phyloP scores from a whole-genome alignment of 2,888 invertebrate species.

The Entomobrya proxima region DNA sequence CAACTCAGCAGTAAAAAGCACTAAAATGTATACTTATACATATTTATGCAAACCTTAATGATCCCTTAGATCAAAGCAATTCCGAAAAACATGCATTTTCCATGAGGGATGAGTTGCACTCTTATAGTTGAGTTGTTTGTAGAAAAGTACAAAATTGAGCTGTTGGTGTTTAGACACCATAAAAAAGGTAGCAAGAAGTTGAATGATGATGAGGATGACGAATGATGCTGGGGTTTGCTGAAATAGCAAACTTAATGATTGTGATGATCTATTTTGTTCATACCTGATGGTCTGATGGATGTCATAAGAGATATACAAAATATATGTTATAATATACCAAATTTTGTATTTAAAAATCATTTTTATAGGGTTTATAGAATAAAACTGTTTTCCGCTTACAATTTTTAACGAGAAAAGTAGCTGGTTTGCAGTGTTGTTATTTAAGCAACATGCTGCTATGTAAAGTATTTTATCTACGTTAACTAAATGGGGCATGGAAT shows the following conservation, averaged over 20 bases:
- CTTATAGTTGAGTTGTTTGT: constrained; percentile 27
- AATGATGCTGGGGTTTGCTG: constrained; percentile 11
- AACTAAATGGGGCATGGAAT: constrained; percentile 37
- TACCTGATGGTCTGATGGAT: constrained; percentile 12
- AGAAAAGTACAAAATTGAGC: constrained; percentile 47
- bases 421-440: not conserved
- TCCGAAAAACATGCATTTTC: constrained; percentile 30
- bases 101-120: not conserved
- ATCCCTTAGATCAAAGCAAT: constrained; percentile 20
- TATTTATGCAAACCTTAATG: constrained; percentile 6
- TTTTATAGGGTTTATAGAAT: not conserved
- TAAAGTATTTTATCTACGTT: not conserved
- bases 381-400: constrained; percentile 30
- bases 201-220: constrained; percentile 12
- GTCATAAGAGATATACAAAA: not conserved
- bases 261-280: constrained; percentile 47
- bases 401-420: constrained; percentile 15
- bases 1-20: not conserved
- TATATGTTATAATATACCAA: not conserved
- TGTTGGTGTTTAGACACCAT: constrained; percentile 12
- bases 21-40: not conserved
- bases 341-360: not conserved
- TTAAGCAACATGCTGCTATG: constrained; percentile 31
- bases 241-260: constrained; percentile 22
- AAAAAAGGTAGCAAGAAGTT: constrained; percentile 27